These are phyloP conservation scores for Laspeyria flexula DNA, from an alignment of 2,888 invertebrate genomes.

Conservation along the genomic window DNA sequence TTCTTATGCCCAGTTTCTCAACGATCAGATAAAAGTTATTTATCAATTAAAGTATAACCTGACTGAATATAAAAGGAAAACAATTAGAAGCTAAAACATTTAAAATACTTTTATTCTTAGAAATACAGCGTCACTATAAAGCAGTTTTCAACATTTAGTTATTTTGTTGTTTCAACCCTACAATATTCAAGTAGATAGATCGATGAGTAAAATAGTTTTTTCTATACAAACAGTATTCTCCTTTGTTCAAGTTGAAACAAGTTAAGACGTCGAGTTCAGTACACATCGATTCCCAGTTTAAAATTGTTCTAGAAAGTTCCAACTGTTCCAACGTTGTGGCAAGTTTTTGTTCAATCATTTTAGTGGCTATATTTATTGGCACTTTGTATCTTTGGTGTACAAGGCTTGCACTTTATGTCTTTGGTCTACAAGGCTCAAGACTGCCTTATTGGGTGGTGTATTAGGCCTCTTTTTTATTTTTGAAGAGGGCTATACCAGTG, in stretches of 20 bases:
- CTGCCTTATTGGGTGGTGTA: too few species aligned
- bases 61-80: too few species aligned
- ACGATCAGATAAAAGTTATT: too few species aligned
- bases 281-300: slow-evolving; percentile 57
- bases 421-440: too few species aligned
- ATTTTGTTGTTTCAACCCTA: background rate
- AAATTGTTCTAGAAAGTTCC: slow-evolving; percentile 52
- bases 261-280: slow-evolving; percentile 47
- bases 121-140: too few species aligned
- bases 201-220: slow-evolving; percentile 36
- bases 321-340: slow-evolving; percentile 37
- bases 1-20: too few species aligned
- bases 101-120: too few species aligned
- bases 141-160: too few species aligned
- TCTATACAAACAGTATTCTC: slow-evolving; percentile 34
- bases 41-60: too few species aligned
- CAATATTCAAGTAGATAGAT: background rate
- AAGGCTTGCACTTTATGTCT: slow-evolving; percentile 8
- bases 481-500: background rate
- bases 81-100: too few species aligned
- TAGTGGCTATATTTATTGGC: slow-evolving; percentile 39
- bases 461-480: background rate
- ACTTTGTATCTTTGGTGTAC: slow-evolving; percentile 23
- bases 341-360: slow-evolving; percentile 45
- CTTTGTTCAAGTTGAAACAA: slow-evolving; percentile 54